A percentile compares a stretch with the other conserved stretches of the same genome.
phyloP scores from a whole-genome alignment of 2,113 vertebrate species.

The Sclerurus mexicanus region DNA sequence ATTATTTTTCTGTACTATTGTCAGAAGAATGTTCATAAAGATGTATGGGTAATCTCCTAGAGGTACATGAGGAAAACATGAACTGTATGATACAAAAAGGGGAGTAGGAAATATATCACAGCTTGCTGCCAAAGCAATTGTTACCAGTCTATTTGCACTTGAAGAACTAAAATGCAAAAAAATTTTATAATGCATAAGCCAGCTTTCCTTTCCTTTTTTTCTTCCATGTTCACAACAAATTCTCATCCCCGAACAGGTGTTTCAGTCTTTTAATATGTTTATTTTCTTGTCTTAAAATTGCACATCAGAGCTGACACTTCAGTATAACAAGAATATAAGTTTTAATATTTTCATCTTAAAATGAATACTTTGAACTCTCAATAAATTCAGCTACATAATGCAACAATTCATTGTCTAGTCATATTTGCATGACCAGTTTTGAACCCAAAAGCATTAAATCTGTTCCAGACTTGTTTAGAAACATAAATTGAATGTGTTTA shows the following conservation, averaged over 20 bases:
- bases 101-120: neutral
- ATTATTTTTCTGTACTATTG: neutral
- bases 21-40: neutral
- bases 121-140: neutral
- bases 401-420: neutral
- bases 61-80: neutral
- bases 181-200: neutral
- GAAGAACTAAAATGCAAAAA: neutral
- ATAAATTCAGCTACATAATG: neutral
- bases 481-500: neutral
- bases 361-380: neutral
- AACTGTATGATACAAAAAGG: neutral
- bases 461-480: neutral
- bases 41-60: neutral
- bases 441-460: neutral
- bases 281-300: neutral
- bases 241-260: neutral
- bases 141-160: neutral
- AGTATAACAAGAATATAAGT: neutral
- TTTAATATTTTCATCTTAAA: neutral
- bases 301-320: neutral
- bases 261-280: neutral
- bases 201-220: neutral
- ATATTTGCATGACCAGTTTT: neutral
- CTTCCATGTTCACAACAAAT: neutral